Conservation (phyloP, 2,113 vertebrate genomes). For the Mugil cephalus region DNA sequence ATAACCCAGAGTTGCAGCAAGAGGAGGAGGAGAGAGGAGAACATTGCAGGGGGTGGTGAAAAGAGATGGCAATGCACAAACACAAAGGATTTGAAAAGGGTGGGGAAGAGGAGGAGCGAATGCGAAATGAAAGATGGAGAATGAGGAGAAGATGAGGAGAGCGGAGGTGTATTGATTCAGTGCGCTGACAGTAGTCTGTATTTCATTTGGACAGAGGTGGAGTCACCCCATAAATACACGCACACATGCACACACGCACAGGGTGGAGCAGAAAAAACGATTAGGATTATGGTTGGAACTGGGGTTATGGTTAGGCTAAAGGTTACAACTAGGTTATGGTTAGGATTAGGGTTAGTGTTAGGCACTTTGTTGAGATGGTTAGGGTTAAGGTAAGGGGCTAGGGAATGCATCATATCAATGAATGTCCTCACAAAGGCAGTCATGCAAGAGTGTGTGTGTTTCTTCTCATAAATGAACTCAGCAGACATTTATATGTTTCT, state of each 20-base stretch:
- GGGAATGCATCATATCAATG: no score
- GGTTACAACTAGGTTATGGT: no score
- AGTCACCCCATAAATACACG: not conserved
- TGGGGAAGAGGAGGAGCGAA: not conserved
- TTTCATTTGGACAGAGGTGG: constrained; percentile 29
- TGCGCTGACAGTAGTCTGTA: constrained; percentile 29
- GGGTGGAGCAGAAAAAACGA: no score
- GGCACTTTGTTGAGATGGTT: no score
- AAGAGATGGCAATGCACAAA: not conserved
- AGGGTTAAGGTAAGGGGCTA: no score
- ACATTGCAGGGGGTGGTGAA: not conserved
- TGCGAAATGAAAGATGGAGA: not conserved
- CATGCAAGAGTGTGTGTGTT: not conserved
- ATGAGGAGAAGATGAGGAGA: constrained; percentile 6
- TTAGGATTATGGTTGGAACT: no score
- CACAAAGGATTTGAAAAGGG: constrained; percentile 2
- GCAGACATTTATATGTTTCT: constrained; percentile 25
- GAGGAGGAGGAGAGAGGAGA: not conserved
- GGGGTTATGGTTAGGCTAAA: no score
- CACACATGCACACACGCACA: no score
- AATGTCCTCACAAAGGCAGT: no score
- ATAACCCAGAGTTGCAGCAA: not conserved
- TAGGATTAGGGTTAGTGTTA: no score
- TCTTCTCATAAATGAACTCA: constrained; percentile 27
- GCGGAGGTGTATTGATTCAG: constrained; percentile 45